phyloP scores from a whole-genome alignment of 2,888 invertebrate genomes.

The Coenonympha glycerion region DNA sequence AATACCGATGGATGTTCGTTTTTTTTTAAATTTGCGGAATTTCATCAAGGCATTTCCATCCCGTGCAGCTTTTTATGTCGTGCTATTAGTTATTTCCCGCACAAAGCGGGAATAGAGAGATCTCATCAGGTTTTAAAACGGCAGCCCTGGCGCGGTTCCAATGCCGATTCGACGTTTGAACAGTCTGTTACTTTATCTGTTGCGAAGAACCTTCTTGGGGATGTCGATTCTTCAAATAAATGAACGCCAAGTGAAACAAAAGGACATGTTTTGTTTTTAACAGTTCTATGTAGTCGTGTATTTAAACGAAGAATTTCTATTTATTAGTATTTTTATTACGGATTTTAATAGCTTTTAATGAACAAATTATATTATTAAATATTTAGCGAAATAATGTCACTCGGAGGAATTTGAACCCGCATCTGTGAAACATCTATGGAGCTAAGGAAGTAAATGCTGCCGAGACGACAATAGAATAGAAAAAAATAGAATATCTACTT shows the following conservation, averaged over 20 bases:
- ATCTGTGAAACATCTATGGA: too few species aligned
- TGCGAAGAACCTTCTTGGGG: background rate
- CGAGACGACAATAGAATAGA: too few species aligned
- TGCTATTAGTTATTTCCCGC: background rate
- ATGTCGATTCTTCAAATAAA: conserved; percentile 4
- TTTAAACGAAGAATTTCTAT: too few species aligned
- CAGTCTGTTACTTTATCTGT: background rate
- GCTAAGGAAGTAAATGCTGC: too few species aligned
- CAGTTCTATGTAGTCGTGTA: background rate
- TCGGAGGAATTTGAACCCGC: too few species aligned
- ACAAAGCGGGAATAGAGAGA: background rate
- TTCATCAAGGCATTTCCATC: background rate
- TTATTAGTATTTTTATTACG: too few species aligned
- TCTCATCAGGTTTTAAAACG: conserved; percentile 2
- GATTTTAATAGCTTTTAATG: too few species aligned
- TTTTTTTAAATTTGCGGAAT: background rate
- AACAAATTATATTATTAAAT: too few species aligned
- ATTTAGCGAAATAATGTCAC: too few species aligned
- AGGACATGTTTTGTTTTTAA: background rate
- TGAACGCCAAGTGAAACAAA: background rate
- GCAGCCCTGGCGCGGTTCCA: background rate
- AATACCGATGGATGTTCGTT: too few species aligned
- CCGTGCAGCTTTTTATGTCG: background rate
- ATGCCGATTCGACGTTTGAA: background rate
- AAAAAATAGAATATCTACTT: too few species aligned